phyloP scores from a whole-genome alignment of 1,140 invertebrate genomes.

The Anadara kagoshimensis region DNA sequence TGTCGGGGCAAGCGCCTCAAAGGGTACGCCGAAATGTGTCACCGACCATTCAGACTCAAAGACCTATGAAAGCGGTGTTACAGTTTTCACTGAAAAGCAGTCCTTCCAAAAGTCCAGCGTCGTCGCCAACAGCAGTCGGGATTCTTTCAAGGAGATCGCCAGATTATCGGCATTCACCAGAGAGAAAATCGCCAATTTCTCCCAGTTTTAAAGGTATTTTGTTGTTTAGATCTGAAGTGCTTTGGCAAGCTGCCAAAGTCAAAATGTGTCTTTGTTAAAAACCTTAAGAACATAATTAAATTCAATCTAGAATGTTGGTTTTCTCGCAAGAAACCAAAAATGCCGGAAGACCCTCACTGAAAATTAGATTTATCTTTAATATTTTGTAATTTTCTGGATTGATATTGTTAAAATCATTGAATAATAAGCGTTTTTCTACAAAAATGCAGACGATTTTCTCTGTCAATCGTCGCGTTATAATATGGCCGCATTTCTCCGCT shows the following conservation, averaged over 20 bases:
- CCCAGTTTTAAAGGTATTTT: constrained; percentile 48
- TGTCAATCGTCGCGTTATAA: no score
- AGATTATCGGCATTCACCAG: constrained; percentile 52
- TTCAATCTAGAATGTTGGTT: no score
- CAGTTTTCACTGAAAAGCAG: constrained; percentile 56
- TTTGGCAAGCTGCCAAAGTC: no score
- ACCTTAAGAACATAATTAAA: no score
- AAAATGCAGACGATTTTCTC: no score
- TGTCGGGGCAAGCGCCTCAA: constrained; percentile 40
- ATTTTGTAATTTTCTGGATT: no score
- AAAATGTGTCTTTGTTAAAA: no score
- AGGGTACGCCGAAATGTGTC: constrained; percentile 57
- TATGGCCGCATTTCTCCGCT: no score
- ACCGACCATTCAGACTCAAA: constrained; percentile 51
- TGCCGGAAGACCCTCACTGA: constrained; percentile 19
- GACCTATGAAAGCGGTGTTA: constrained; percentile 62
- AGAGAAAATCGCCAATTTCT: constrained; percentile 51
- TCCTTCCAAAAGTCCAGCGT: constrained; percentile 43
- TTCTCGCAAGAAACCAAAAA: not conserved
- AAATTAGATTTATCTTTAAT: not conserved
- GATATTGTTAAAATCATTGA: no score
- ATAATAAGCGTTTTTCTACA: no score
- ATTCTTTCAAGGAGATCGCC: constrained; percentile 47
- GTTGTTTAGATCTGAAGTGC: constrained; percentile 8
- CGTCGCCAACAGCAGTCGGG: constrained; percentile 47